Conservation (phyloP, 2,113 vertebrate species). For the Esox niger region DNA sequence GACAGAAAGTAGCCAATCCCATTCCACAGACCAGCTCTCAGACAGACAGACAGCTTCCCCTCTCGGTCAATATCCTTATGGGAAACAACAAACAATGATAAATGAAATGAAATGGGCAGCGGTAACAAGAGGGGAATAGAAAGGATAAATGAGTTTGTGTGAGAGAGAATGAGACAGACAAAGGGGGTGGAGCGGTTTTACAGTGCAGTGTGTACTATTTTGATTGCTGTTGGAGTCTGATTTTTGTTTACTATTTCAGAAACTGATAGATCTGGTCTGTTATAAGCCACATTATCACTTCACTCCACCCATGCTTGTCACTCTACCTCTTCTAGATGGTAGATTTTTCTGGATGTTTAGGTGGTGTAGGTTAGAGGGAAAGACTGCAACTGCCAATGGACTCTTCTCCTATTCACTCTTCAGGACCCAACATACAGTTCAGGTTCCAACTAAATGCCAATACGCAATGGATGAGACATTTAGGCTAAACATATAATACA, state of each 20-base stretch:
- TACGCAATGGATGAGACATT: not conserved
- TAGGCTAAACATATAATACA: not conserved
- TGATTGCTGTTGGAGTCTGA: too few relatives aligned
- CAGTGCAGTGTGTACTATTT: too few relatives aligned
- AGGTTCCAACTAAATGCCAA: too few relatives aligned
- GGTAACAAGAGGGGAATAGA: not conserved
- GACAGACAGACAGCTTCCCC: not conserved
- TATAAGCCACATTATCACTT: constrained; percentile 31
- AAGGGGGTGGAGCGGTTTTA: too few relatives aligned
- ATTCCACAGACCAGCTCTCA: not conserved
- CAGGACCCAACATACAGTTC: too few relatives aligned
- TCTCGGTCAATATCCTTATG: not conserved
- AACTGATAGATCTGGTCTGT: too few relatives aligned
- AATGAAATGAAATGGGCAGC: not conserved
- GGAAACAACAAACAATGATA: not conserved
- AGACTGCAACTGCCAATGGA: not conserved
- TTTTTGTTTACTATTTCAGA: too few relatives aligned
- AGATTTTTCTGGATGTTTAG: constrained; percentile 16
- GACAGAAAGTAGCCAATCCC: not conserved
- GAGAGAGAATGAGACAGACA: not conserved
- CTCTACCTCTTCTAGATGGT: constrained; percentile 29
- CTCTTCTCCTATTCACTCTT: not conserved
- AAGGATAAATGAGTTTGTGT: not conserved
- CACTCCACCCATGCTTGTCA: constrained; percentile 26
- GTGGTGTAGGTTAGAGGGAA: not conserved